Evolutionary conservation across 2,113 vertebrate species (phyloP).

Genomic region (Nothobranchius furzeri): DNA sequence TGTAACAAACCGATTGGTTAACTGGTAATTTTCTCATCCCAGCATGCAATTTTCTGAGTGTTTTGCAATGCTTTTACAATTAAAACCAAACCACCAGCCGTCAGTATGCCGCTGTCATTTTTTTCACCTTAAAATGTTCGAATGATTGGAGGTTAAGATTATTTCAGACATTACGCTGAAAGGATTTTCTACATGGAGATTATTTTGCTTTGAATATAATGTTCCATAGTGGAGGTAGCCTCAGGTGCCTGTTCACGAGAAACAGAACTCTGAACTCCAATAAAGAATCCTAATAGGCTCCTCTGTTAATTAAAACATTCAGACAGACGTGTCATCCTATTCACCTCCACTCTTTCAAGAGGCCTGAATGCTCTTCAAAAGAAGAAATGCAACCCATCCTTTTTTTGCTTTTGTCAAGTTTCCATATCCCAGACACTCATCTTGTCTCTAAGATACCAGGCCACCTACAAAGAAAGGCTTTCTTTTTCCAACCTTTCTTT

Average conservation of each 20-base stretch:
- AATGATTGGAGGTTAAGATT: too few relatives aligned
- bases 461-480: neutral
- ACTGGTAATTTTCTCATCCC: too few relatives aligned
- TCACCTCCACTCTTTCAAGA: neutral
- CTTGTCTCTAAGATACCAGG: constrained; percentile 4
- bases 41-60: too few relatives aligned
- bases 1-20: too few relatives aligned
- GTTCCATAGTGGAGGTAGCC: neutral
- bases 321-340: neutral
- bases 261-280: neutral
- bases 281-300: neutral
- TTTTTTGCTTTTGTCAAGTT: neutral
- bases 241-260: neutral
- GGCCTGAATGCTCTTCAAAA: neutral
- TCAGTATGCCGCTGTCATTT: too few relatives aligned
- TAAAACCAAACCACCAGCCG: too few relatives aligned
- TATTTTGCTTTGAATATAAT: too few relatives aligned
- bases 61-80: too few relatives aligned
- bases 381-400: neutral
- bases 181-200: too few relatives aligned
- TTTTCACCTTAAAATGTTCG: too few relatives aligned
- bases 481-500: neutral
- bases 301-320: neutral
- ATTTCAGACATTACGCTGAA: too few relatives aligned
- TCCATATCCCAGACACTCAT: neutral